phyloP scores from a whole-genome alignment of 1,140 invertebrate species.

The Potamilus streckersoni region DNA sequence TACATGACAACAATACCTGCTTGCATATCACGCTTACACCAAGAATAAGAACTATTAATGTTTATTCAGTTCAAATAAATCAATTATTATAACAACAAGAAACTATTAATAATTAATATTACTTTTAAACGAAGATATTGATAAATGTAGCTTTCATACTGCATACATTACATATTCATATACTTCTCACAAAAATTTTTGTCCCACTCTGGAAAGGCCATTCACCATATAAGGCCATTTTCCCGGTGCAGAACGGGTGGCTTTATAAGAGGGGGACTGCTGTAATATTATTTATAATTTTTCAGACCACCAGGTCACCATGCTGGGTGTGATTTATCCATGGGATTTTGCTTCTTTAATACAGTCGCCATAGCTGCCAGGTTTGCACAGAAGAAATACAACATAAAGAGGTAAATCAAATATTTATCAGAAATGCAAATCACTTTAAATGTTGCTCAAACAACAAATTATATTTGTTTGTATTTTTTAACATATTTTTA shows the following conservation, averaged over 20 bases:
- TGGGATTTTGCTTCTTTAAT: conserved; percentile 98
- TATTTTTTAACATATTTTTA: too few species aligned
- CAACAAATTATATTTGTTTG: background rate
- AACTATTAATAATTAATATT: too few species aligned
- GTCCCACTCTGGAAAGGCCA: too few species aligned
- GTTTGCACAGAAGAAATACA: conserved; percentile 73
- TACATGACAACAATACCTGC: too few species aligned
- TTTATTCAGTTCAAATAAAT: too few species aligned
- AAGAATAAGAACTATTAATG: too few species aligned
- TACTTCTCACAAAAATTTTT: background rate
- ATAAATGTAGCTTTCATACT: too few species aligned
- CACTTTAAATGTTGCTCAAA: background rate
- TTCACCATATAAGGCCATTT: background rate
- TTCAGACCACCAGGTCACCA: conserved; percentile 96
- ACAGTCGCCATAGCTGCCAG: conserved; percentile 94
- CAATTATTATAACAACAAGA: too few species aligned
- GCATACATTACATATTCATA: background rate
- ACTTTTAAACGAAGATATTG: too few species aligned
- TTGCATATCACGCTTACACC: too few species aligned
- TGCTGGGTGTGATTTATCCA: conserved; percentile 87
- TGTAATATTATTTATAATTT: conserved; percentile 1
- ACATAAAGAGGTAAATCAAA: conserved; percentile 41
- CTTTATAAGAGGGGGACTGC: background rate
- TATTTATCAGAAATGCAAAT: background rate
- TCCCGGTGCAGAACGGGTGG: too few species aligned